Base-by-base conservation (phyloP, 2,888 invertebrate genomes). In the Lepidocyrtoides sp. region DNA sequence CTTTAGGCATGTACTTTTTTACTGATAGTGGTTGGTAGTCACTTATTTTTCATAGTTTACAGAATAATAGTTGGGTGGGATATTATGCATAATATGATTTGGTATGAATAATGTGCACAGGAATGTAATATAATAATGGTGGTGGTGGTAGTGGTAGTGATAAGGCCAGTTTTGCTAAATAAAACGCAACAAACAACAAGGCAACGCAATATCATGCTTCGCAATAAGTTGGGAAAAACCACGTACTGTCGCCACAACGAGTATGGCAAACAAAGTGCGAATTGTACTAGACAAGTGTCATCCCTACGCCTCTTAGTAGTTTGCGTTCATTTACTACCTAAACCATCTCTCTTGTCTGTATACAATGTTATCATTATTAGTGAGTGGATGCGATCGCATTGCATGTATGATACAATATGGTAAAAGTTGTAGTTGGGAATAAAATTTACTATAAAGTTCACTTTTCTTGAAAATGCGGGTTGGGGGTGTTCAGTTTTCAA, bases 91-190 rank as follows among this genome's bases (percentile, higher is more conserved):
- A 8, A 8, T 36, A 36, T 36, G 36, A 8, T 36, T 36, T 36
- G 36, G 36, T 36, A 44, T 44, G 44, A 44, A n/a, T n/a, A n/a
- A n/a, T n/a, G n/a, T n/a, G n/a, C n/a, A n/a, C n/a, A n/a, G n/a
- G n/a, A n/a, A n/a, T n/a, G n/a, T n/a, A n/a, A n/a, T n/a, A n/a
- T n/a, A n/a, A n/a, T n/a, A n/a, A n/a, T n/a, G n/a, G n/a, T n/a
- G n/a, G n/a, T n/a, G n/a, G n/a, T n/a, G n/a, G n/a, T n/a, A n/a
- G n/a, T n/a, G n/a, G n/a, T n/a, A n/a, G n/a, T n/a, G 66, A 17
- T 36, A 66, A 66, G 66, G 66, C 66, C 66, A 66, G 66, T 66
- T 75, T 69, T 69, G 20, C 69, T 36, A 0, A 36, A 26, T 12
- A 23, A 14, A 66, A 7, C 14, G 12, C 69, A 72, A 29, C 26